Evolutionary conservation across 2,113 vertebrate species (phyloP), one percentile per base, ranked within the genome.

Genomic region (Triplophysa rosa): DNA sequence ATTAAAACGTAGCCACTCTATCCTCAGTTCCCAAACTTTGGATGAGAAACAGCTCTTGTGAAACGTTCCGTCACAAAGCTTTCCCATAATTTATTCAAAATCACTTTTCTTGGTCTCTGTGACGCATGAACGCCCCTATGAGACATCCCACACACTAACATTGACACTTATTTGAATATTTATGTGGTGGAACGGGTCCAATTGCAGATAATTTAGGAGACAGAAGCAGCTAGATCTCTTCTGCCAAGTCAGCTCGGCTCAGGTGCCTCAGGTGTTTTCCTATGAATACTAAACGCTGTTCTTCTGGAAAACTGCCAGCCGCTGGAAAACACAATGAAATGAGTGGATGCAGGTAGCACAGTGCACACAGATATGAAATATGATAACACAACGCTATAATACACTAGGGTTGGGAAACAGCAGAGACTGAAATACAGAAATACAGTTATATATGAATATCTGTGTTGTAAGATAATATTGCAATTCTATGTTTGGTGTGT

Each of bases 151-250:
- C 88, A 86, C 82, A 75, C 85, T 83, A 65, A 56, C 76, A 80
- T 88, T 87, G 90, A 87, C 80, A 82, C 79, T 82, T 4, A 86
- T 90, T 87, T 91, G 85, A 90, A 92, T 93, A 92, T 90, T 86
- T 90, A 90, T 91, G 89, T 90, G 85, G 83, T 84, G 88, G 83
- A 80, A 86, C 83, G 82, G 83, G 74, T 80, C 78, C 77, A 80
- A 84, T 84, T 79, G 29, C 72, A 73, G 74, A 76, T 81, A 62
- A 75, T 83, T 62, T 63, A 21, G 70, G 45, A 82, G 80, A 78
- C 80, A 58, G 76, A n/a, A 61, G 54, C 6, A 14, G 58, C 37
- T 49, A 12, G 45, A 72, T 64, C 23, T 13, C 52, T 65, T 74
- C 26, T 75, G 80, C 80, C 70, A 63, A 75, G 71, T 81, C 72